Evolutionary conservation across 2,113 vertebrate species (phyloP).

Genomic region (Silurus meridionalis): DNA sequence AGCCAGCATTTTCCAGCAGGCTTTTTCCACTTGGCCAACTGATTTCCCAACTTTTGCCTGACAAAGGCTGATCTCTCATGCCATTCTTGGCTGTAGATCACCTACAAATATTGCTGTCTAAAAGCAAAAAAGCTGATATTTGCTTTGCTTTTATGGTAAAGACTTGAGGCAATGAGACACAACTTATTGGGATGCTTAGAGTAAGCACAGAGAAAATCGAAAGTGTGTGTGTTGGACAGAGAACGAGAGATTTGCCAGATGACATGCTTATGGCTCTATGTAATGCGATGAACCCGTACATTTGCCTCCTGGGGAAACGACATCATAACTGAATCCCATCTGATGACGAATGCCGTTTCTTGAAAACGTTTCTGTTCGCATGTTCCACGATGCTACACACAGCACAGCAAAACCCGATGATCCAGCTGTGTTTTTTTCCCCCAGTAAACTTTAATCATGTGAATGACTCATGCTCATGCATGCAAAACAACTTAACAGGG

Average conservation of each 20-base stretch:
- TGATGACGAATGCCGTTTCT: slow-evolving; percentile 54
- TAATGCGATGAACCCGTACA: slow-evolving; percentile 54
- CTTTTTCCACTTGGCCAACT: slow-evolving; percentile 32
- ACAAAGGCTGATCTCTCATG: slow-evolving; percentile 23
- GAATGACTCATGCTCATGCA: background rate
- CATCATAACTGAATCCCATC: slow-evolving; percentile 49
- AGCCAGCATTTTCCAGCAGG: slow-evolving; percentile 29
- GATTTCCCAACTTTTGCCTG: slow-evolving; percentile 34
- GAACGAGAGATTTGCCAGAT: slow-evolving; percentile 52
- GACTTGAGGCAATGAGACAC: slow-evolving; percentile 21
- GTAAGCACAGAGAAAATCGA: slow-evolving; percentile 49
- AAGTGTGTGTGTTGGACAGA: slow-evolving; percentile 32
- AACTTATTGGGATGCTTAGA: slow-evolving; percentile 34
- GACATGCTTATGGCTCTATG: slow-evolving; percentile 62
- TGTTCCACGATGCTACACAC: background rate
- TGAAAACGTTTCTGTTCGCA: slow-evolving; percentile 40
- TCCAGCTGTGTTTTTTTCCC: background rate
- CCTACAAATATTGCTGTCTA: background rate
- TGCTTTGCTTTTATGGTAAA: slow-evolving; percentile 25
- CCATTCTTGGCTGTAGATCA: slow-evolving; percentile 24
- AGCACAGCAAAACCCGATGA: background rate
- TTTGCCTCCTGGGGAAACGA: slow-evolving; percentile 40
- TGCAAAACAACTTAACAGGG: background rate
- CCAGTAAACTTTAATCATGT: background rate
- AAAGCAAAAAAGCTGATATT: background rate